phyloP scores from a whole-genome alignment of 2,888 invertebrate species.

The Hesperia comma region DNA sequence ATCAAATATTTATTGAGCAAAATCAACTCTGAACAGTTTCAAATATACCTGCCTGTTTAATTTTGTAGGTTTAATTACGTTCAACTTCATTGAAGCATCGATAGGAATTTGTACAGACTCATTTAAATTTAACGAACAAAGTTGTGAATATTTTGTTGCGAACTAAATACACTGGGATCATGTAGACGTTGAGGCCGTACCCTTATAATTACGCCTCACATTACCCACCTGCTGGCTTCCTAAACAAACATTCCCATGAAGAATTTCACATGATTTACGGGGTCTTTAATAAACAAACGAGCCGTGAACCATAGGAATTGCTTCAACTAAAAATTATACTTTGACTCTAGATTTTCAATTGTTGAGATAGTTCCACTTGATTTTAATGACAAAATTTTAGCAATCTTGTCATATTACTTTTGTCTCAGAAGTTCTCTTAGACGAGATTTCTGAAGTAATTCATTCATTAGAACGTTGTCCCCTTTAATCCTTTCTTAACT shows the following conservation, averaged over 20 bases:
- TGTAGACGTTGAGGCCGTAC: slow-evolving; percentile 16
- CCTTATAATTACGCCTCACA: slow-evolving; percentile 23
- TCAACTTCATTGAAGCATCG: slow-evolving; percentile 4
- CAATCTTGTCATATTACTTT: too few relatives aligned
- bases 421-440: background rate
- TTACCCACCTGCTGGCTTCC: slow-evolving; percentile 30
- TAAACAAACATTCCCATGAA: slow-evolving; percentile 19
- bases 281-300: too few relatives aligned
- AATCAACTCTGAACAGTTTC: background rate
- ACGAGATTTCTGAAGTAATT: slow-evolving; percentile 8
- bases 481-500: slow-evolving; percentile 17
- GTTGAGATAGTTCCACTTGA: too few relatives aligned
- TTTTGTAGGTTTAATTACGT: background rate
- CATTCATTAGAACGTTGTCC: slow-evolving; percentile 14
- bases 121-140: slow-evolving; percentile 13
- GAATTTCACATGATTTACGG: background rate
- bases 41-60: slow-evolving; percentile 1
- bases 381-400: too few relatives aligned
- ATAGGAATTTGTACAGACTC: slow-evolving; percentile 12
- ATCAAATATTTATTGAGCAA: background rate
- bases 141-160: slow-evolving; percentile 7
- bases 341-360: too few relatives aligned
- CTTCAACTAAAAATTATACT: background rate
- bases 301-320: background rate
- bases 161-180: slow-evolving; percentile 1